A percentile compares a stretch with the other conserved stretches of the same genome.
Evolutionary conservation across 2,888 invertebrate species (phyloP).

Genomic region (Muscina levida): DNA sequence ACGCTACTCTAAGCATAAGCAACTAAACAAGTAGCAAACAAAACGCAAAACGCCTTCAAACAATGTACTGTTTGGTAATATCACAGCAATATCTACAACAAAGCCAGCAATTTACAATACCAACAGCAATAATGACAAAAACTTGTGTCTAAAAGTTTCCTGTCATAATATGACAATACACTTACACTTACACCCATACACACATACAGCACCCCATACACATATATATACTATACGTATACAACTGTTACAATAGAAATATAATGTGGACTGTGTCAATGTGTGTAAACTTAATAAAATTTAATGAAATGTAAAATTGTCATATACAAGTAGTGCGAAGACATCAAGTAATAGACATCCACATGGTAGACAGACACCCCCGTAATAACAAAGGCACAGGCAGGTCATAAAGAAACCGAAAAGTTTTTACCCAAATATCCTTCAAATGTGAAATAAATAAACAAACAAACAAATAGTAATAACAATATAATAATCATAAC

Average conservation of each 20-base stretch:
- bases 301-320: slow-evolving; percentile 56
- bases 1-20: slow-evolving; percentile 38
- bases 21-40: slow-evolving; percentile 19
- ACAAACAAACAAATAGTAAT: slow-evolving; percentile 34
- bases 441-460: slow-evolving; percentile 43
- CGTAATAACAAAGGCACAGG: background rate
- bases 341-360: slow-evolving; percentile 16
- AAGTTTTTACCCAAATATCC: slow-evolving; percentile 1
- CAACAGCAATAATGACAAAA: slow-evolving; percentile 9
- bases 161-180: slow-evolving; percentile 5
- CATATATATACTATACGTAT: background rate
- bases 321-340: slow-evolving; percentile 1
- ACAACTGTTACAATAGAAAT: background rate
- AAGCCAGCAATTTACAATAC: background rate
- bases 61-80: slow-evolving; percentile 19
- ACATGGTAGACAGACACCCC: background rate
- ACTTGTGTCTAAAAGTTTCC: slow-evolving; percentile 37
- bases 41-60: slow-evolving; percentile 10
- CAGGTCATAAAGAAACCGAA: slow-evolving; percentile 8
- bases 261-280: slow-evolving; percentile 22
- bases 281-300: slow-evolving; percentile 43
- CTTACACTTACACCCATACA: background rate
- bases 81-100: background rate
- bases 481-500: slow-evolving; percentile 28
- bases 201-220: background rate